Percentiles rank a stretch among this genome's conserved stretches.
Conservation (phyloP, 2,797 vertebrate species). For the Gouania willdenowi region DNA sequence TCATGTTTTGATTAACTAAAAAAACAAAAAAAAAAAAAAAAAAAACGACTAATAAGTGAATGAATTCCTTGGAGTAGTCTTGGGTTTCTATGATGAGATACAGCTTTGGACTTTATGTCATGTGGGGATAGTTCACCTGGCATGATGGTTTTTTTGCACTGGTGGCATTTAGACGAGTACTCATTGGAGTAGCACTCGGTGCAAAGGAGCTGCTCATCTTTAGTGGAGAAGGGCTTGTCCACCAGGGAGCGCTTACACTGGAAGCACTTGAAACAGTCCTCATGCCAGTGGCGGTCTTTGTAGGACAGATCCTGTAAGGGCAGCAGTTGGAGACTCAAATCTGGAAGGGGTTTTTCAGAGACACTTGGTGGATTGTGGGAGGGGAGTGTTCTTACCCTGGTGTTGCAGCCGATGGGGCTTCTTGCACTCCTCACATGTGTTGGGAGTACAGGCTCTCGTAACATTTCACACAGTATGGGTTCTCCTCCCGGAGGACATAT, state of each 20-base stretch:
- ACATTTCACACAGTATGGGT: constrained; percentile 93
- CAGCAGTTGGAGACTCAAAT: not conserved
- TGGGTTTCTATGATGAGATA: too few species aligned
- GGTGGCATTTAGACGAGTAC: constrained; percentile 95
- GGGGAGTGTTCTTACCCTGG: constrained; percentile 87
- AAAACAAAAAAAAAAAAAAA: too few species aligned
- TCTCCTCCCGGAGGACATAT: constrained; percentile 92
- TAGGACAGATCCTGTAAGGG: constrained; percentile 89
- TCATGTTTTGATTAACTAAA: too few species aligned
- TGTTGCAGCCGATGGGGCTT: constrained; percentile 92
- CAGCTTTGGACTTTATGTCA: too few species aligned
- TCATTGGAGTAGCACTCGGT: constrained; percentile 96
- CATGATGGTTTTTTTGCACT: constrained; percentile 98
- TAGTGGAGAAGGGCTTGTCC: constrained; percentile 97
- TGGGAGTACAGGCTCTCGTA: constrained; percentile 93
- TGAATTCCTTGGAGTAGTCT: too few species aligned
- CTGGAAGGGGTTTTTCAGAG: too few species aligned
- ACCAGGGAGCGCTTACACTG: constrained; percentile 91
- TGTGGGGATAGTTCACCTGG: too few species aligned
- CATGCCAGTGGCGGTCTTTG: constrained; percentile 98
- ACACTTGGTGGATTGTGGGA: too few species aligned
- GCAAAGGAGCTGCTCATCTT: constrained; percentile 94
- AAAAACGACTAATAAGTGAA: too few species aligned
- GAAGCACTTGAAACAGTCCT: constrained; percentile 94
- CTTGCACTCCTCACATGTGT: constrained; percentile 94